Base-by-base conservation (phyloP, 2,113 vertebrate species). In the Pelecanoides urinatrix region DNA sequence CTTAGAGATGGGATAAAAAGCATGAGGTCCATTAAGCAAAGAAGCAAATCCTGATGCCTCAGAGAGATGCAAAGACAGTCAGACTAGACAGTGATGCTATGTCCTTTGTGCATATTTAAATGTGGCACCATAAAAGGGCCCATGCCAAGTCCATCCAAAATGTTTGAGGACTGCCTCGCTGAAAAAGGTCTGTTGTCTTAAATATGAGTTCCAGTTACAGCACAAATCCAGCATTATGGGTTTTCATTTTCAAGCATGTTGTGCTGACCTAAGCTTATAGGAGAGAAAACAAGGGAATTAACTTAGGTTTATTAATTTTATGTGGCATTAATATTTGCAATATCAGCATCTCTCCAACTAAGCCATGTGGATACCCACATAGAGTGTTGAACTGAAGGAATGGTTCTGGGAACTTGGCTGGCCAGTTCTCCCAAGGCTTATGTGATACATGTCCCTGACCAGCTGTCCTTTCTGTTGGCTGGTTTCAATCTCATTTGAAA, bases 1-100 rank as follows among this genome's bases (percentile, higher is more conserved):
- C 86, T 72, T 80, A 78, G n/a, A 71, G 58, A 53, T 50, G 36
- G 29, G 63, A 86, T 66, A 94, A 95, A 94, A 94, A 70, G 7
- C 45, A 53, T 11, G 70, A 40, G 45, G 42, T 73, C 87, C 75
- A 55, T 92, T 95, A 88, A 67, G 78, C 42, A 88, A 77, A 59
- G 71, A 44, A 83, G 22, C 5, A 19, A 93, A 70, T 59, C 44
- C 67, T 76, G 63, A 70, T 93, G 71, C 55, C 68, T 66, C 34
- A 62, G 23, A 82, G 77, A 94, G 38, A 66, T 38, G 47, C 38
- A 79, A 61, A 94, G 79, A 15, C 68, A 66, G 29, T 47, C 44
- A 77, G 67, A 62, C 80, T 76, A 96, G 87, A 72, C 66, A 85
- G 15, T 14, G 45, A 36, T 50, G 58, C 16, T 50, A 1, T 47